Evolutionary conservation across 2,888 invertebrate species (phyloP).

Genomic region (Melipona beecheii): DNA sequence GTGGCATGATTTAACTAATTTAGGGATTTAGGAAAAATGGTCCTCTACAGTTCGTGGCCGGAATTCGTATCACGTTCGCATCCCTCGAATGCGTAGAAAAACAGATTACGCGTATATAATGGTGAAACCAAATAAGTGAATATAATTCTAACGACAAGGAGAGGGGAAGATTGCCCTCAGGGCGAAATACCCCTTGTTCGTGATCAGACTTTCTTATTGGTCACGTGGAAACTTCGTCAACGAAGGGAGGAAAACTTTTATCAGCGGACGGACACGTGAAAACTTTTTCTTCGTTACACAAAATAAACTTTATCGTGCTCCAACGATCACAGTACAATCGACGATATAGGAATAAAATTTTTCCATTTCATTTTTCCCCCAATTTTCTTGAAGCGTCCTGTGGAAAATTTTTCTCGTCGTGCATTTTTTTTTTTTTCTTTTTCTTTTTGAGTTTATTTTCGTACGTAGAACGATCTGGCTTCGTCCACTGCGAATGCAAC

Average conservation of each 20-base stretch:
- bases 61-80: neutral
- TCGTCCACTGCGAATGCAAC: too few species aligned
- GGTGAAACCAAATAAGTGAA: neutral
- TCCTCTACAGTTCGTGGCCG: neutral
- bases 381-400: neutral
- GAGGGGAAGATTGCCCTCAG: neutral
- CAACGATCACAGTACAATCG: too few species aligned
- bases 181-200: neutral
- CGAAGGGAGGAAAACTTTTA: neutral
- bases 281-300: neutral
- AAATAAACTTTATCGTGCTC: neutral
- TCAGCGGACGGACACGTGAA: neutral
- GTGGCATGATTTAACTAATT: neutral
- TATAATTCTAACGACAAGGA: neutral
- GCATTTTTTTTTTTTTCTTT: neutral
- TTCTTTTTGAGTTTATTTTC: neutral
- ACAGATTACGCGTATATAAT: neutral
- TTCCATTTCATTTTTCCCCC: neutral
- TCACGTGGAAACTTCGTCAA: neutral
- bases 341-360: too few species aligned
- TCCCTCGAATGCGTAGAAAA: neutral
- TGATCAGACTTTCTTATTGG: neutral
- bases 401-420: neutral
- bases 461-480: neutral
- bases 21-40: neutral